Percentiles rank a stretch among this genome's conserved stretches.
Conservation (phyloP, 2,797 vertebrate genomes). For the Telmatherina bonti region DNA sequence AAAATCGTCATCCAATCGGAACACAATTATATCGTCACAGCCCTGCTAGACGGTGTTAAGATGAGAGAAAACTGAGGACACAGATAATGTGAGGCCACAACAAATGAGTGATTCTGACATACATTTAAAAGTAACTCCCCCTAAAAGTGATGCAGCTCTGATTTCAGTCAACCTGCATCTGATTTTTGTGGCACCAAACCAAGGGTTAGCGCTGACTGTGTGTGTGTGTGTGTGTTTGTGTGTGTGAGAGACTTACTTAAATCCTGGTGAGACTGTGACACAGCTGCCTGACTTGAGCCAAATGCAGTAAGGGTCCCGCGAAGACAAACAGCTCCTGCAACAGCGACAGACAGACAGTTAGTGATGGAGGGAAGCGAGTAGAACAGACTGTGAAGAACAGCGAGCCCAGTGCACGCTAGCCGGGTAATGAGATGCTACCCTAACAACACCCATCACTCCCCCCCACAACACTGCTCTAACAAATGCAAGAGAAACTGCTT, state of each 20-base stretch:
- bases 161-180: not conserved
- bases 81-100: not conserved
- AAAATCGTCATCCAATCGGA: too few species aligned
- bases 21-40: too few species aligned
- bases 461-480: not conserved
- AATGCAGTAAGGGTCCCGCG: constrained; percentile 92
- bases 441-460: not conserved
- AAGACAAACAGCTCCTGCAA: constrained; percentile 90
- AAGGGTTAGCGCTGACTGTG: not conserved
- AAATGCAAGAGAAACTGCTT: not conserved
- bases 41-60: not conserved
- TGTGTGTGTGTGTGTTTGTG: not conserved
- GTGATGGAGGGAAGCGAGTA: constrained; percentile 13
- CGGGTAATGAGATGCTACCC: constrained; percentile 17
- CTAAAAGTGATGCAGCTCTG: not conserved
- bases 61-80: not conserved
- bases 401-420: constrained; percentile 3
- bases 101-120: constrained; percentile 2
- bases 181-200: not conserved
- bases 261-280: constrained; percentile 78
- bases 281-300: constrained; percentile 89
- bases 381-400: constrained; percentile 9
- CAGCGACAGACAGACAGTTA: constrained; percentile 48
- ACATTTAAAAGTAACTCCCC: not conserved
- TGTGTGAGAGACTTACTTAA: constrained; percentile 81